These are phyloP conservation scores for Cyprinodon brontotheroides DNA, from an alignment of 2,113 vertebrate species.

Conservation along the genomic window DNA sequence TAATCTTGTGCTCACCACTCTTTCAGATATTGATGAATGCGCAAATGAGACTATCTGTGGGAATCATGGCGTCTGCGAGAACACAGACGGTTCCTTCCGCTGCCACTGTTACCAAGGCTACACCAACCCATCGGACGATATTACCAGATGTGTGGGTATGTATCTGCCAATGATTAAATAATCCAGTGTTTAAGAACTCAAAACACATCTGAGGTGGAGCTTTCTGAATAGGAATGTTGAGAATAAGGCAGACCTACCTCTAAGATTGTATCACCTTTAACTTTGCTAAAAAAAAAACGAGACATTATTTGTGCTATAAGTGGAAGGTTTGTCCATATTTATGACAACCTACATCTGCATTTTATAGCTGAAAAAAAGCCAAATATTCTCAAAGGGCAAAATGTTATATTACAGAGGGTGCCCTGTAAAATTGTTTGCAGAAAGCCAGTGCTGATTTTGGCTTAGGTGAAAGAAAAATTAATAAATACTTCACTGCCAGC, in stretches of 20 bases:
- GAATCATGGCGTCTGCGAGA: conserved; percentile 79
- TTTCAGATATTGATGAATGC: conserved; percentile 80
- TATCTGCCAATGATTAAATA: conserved; percentile 4
- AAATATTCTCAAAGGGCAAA: background rate
- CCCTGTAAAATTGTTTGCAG: background rate
- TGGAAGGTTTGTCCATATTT: background rate
- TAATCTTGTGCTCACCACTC: conserved; percentile 37
- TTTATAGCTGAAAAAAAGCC: background rate
- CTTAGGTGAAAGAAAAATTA: background rate
- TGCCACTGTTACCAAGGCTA: conserved; percentile 81
- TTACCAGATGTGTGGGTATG: conserved; percentile 76
- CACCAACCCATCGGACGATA: conserved; percentile 63
- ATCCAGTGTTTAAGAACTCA: background rate
- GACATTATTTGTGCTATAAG: background rate
- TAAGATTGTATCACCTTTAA: background rate
- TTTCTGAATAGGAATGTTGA: background rate
- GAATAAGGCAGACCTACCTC: background rate
- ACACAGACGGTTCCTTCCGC: conserved; percentile 77
- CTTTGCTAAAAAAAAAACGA: background rate
- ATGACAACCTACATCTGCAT: background rate
- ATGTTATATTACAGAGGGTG: background rate
- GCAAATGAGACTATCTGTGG: conserved; percentile 78
- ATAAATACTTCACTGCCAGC: background rate
- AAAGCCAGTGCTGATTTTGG: background rate
- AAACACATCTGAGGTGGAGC: background rate